Evolutionary conservation across 1,140 invertebrate genomes (phyloP).

Genomic region (Episyrphus balteatus): DNA sequence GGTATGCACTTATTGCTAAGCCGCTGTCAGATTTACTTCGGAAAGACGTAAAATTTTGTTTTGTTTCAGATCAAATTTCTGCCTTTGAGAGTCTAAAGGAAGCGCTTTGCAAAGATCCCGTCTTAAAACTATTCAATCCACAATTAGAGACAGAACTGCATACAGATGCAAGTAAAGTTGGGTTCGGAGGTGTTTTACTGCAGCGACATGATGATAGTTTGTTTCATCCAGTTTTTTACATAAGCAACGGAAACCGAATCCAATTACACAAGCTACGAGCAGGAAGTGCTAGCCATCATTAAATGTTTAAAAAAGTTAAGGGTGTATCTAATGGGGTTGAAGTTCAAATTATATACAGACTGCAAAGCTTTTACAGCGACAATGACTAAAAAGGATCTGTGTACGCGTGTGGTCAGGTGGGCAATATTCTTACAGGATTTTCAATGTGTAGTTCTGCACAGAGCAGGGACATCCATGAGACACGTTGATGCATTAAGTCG

Average conservation of each 20-base stretch:
- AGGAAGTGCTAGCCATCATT: background rate
- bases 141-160: constrained; percentile 14
- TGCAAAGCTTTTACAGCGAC: constrained; percentile 3
- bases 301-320: background rate
- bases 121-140: constrained; percentile 13
- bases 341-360: background rate
- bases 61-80: constrained; percentile 8
- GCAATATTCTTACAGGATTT: constrained; percentile 13
- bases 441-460: constrained; percentile 13
- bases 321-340: background rate
- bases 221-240: background rate
- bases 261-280: background rate
- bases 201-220: constrained; percentile 6
- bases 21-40: constrained; percentile 6
- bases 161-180: constrained; percentile 13
- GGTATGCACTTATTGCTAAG: background rate
- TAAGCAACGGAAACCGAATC: background rate
- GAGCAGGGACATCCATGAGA: constrained; percentile 13
- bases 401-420: constrained; percentile 18
- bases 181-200: constrained; percentile 12
- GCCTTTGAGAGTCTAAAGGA: constrained; percentile 12
- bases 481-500: constrained; percentile 27
- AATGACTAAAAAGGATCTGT: constrained; percentile 12
- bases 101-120: constrained; percentile 10
- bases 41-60: constrained; percentile 8